Evolutionary conservation across 1,140 invertebrate species (phyloP), one percentile per base, ranked within the genome.

Genomic region (Penaeus vannamei): DNA sequence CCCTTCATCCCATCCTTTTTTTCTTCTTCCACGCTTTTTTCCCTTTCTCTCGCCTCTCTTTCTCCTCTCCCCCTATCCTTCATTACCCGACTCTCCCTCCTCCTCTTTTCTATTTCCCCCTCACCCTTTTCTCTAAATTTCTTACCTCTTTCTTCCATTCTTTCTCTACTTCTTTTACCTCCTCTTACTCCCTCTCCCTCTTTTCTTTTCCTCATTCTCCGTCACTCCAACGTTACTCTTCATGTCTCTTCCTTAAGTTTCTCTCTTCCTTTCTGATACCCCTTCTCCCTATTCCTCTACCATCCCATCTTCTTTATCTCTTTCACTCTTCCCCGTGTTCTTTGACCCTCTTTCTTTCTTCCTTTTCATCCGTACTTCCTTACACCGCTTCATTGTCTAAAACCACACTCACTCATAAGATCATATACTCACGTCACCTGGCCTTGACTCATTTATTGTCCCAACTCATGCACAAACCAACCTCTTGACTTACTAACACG

Each of bases 31-130:
- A n/a, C n/a, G n/a, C n/a, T n/a, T 23, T 10, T 10, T 23, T 19
- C 66, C 29, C 66, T 69, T 29, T 69, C 66, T 69, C 66, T 69
- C 66, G 8, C 29, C 66, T 69, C 66, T 69, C 66, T 69, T 29
- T 69, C 66, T 69, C 66, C 29, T 29, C 29, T 29, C 29, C 66
- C 12, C 66, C 29, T 29, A 17, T 69, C 66, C 29, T 29, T 69
- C 66, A 26, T 29, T 69, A 23, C 29, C 66, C 29, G 23, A 26
- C 66, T 19, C 14, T 69, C 66, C 29, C 66, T 69, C 29, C 66
- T 69, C 66, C 12, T 17, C 66, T 0, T 10, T 14, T 29, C 66
- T 20, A 14, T 20, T 29, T 14, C 10, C 66, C 29, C 66, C 29
- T 29, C 29, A 22, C 29, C 64, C 29, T 26, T 69, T 26, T 69